A percentile compares a stretch with the other conserved stretches of the same genome.
Evolutionary conservation across 2,797 vertebrate genomes (phyloP).

Genomic region (Crocodylus rhombifer): DNA sequence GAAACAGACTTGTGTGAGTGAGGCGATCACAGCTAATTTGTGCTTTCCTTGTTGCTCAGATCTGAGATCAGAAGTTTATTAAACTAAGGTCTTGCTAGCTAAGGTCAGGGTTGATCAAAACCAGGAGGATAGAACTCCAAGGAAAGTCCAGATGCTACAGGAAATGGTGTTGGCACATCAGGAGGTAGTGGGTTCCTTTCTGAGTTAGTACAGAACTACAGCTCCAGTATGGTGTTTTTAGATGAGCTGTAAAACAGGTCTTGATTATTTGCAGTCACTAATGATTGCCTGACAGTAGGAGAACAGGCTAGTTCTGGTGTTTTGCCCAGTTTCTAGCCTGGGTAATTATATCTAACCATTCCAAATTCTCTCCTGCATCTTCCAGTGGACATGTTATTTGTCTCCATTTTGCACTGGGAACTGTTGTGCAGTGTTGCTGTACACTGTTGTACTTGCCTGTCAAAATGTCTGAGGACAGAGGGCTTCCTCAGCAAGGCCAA

Average conservation of each 20-base stretch:
- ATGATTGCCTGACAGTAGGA: background rate
- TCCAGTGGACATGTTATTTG: background rate
- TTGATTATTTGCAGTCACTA: background rate
- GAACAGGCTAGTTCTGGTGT: background rate
- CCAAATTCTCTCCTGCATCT: background rate
- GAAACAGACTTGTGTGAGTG: background rate
- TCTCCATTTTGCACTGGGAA: conserved; percentile 1
- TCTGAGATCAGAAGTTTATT: conserved; percentile 26
- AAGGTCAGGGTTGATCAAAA: conserved; percentile 33
- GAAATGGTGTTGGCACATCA: conserved; percentile 39
- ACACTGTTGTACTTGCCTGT: background rate
- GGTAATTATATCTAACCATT: background rate
- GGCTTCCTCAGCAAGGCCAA: background rate
- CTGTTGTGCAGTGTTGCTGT: background rate
- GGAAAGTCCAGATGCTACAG: conserved; percentile 26
- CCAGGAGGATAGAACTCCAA: conserved; percentile 28
- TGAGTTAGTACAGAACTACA: background rate
- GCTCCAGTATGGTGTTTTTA: background rate
- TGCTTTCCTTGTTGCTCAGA: background rate
- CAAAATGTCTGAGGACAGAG: background rate
- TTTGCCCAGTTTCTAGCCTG: background rate
- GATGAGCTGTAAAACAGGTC: background rate
- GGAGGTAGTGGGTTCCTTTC: conserved; percentile 17
- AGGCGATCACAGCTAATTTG: background rate
- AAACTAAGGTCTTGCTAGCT: conserved; percentile 40